Percentiles rank a stretch among this genome's conserved stretches.
Evolutionary conservation across 2,113 vertebrate species (phyloP).

Genomic region (Macaca mulatta): DNA sequence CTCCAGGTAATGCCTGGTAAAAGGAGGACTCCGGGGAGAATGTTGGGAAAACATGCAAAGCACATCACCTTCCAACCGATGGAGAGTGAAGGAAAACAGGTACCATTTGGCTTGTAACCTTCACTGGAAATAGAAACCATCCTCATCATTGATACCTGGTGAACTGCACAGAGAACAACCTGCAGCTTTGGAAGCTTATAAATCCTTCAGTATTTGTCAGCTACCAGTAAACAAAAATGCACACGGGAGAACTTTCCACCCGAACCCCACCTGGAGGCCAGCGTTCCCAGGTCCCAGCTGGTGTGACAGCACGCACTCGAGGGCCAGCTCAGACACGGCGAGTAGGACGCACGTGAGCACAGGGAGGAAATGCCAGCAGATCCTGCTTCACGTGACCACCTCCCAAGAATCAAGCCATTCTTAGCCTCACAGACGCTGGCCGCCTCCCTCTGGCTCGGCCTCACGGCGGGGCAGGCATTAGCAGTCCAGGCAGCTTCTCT

Average conservation of each 20-base stretch:
- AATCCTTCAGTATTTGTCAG: neutral
- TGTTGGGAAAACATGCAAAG: neutral
- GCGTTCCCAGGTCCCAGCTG: too few relatives aligned
- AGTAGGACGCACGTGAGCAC: neutral
- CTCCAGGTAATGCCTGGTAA: neutral
- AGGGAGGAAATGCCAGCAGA: neutral
- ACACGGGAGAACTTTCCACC: accelerated
- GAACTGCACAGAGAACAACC: neutral
- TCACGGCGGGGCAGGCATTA: neutral
- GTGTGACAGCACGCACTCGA: too few relatives aligned
- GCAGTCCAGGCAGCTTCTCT: neutral
- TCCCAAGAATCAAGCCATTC: neutral
- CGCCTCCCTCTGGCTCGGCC: neutral
- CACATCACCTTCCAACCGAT: neutral
- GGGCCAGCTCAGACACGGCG: too few relatives aligned
- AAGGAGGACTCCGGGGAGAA: neutral
- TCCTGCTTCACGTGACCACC: accelerated
- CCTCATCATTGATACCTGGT: accelerated
- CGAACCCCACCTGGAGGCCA: neutral
- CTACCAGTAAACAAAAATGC: neutral
- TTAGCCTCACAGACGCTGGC: neutral
- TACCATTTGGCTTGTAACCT: too few relatives aligned
- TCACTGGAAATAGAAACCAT: neutral
- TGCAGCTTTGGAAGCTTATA: neutral
- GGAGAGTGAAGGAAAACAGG: neutral